Conservation (phyloP, 2,797 vertebrate genomes). For the Xerus rutilus region DNA sequence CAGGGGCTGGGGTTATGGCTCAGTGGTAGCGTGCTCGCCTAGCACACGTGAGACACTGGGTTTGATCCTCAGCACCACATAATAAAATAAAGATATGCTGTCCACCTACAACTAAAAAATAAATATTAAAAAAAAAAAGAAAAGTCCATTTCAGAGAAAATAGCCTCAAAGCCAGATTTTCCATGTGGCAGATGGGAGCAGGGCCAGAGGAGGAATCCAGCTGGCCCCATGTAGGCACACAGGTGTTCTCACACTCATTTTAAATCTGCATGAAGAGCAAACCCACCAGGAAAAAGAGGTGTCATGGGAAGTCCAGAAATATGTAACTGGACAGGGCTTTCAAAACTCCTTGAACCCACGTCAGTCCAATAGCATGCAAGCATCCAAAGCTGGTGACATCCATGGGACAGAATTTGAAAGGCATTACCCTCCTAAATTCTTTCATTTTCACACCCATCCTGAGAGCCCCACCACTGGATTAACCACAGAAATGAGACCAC, state of each 20-base stretch:
- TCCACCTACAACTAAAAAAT: no score
- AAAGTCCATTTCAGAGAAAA: background rate
- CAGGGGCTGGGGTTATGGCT: background rate
- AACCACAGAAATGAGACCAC: background rate
- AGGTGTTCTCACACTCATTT: background rate
- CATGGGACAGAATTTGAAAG: background rate
- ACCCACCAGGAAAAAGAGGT: background rate
- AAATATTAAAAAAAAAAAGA: background rate
- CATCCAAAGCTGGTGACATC: no score
- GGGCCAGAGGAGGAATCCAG: background rate
- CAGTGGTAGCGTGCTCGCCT: no score
- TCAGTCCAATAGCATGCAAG: background rate
- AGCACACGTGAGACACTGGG: no score
- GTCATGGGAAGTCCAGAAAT: background rate
- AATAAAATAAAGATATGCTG: no score
- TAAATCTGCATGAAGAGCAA: background rate
- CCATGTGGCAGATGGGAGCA: background rate
- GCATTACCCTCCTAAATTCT: background rate
- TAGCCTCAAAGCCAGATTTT: background rate
- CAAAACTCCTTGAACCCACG: background rate
- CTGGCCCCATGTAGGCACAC: rapidly evolving
- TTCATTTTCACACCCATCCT: background rate
- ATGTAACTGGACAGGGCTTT: background rate
- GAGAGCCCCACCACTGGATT: no score
- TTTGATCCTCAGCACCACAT: no score